phyloP scores from a whole-genome alignment of 2,113 vertebrate species.

The Talpa occidentalis region DNA sequence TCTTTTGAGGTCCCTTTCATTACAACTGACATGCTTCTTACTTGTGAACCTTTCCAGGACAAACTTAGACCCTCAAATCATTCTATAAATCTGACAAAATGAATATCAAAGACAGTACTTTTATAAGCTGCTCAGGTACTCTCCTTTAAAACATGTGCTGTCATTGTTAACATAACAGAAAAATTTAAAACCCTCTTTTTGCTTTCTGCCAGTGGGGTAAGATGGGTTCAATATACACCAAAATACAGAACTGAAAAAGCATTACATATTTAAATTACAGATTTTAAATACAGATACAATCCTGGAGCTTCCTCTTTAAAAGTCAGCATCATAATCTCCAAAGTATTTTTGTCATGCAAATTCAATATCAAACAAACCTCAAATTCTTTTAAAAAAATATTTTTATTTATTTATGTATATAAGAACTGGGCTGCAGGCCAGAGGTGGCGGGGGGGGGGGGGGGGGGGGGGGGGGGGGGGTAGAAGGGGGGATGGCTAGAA shows the following conservation, averaged over 20 bases:
- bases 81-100: not conserved
- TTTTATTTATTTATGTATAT: too few relatives aligned
- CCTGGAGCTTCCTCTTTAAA: not conserved
- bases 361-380: constrained; percentile 21
- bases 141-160: constrained; percentile 11
- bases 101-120: not conserved
- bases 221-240: not conserved
- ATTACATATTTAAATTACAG: not conserved
- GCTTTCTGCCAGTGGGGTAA: not conserved
- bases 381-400: too few relatives aligned
- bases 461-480: too few relatives aligned
- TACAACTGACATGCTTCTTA: not conserved
- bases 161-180: not conserved
- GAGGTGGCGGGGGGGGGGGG: too few relatives aligned
- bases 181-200: not conserved
- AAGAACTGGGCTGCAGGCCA: too few relatives aligned
- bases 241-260: constrained; percentile 45
- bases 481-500: too few relatives aligned
- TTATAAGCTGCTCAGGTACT: not conserved
- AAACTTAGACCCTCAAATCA: not conserved
- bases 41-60: not conserved
- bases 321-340: not conserved
- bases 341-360: constrained; percentile 29
- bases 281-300: not conserved
- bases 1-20: not conserved